A percentile compares a stretch with the other conserved stretches of the same genome.
Evolutionary conservation across 2,113 vertebrate genomes (phyloP).

Genomic region (Hippopotamus amphibius): DNA sequence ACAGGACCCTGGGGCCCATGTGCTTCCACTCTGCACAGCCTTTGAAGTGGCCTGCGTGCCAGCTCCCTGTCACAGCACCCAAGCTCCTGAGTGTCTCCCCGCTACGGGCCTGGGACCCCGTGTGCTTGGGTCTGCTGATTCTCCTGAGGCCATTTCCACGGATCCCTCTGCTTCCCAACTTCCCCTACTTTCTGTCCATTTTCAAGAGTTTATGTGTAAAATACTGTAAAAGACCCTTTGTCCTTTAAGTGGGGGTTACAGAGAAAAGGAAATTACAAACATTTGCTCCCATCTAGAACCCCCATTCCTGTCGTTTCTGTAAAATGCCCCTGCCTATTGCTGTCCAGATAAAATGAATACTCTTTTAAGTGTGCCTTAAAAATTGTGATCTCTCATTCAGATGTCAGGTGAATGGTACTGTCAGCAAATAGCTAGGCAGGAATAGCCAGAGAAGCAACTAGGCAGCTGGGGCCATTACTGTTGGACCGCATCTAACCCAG

Average conservation of each 20-base stretch:
- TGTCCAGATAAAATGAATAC: too few relatives aligned
- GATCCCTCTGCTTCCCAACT: not conserved
- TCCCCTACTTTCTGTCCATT: not conserved
- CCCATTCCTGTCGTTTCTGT: not conserved
- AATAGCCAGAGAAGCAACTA: not conserved
- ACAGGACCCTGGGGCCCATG: not conserved
- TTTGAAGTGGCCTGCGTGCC: not conserved
- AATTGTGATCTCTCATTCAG: not conserved
- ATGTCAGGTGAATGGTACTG: not conserved
- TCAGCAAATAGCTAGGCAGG: accelerated
- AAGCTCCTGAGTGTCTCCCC: accelerated
- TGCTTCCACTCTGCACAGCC: not conserved
- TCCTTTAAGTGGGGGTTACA: not conserved
- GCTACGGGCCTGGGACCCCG: accelerated
- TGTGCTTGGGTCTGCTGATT: not conserved
- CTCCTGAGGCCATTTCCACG: not conserved
- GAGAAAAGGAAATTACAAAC: not conserved
- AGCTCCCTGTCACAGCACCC: accelerated
- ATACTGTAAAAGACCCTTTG: too few relatives aligned
- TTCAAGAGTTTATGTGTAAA: not conserved
- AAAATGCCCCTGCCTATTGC: not conserved
- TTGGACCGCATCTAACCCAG: not conserved
- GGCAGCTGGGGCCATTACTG: accelerated
- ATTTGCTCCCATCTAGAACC: not conserved
- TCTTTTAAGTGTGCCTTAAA: accelerated